Evolutionary conservation across 1,140 invertebrate genomes (phyloP).

Genomic region (Andricus grossulariae): DNA sequence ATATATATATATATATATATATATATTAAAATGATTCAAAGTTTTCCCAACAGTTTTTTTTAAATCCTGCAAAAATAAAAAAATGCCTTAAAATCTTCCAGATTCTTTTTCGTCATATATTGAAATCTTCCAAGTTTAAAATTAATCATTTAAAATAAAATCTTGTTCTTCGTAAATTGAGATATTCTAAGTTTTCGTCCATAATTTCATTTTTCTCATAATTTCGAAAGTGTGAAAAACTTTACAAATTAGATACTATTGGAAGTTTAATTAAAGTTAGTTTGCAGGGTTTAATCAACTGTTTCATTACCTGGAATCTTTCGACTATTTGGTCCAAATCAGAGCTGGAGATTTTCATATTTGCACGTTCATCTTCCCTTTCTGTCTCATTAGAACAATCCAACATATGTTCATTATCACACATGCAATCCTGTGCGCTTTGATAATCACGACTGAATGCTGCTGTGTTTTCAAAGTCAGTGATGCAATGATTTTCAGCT

Average conservation of each 20-base stretch:
- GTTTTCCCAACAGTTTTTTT: constrained; percentile 1
- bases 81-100: background rate
- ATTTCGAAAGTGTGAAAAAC: too few species aligned
- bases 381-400: constrained; percentile 82
- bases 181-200: too few species aligned
- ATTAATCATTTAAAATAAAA: too few species aligned
- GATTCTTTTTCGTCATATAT: too few species aligned
- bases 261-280: too few species aligned
- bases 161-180: too few species aligned
- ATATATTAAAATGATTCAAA: background rate
- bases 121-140: too few species aligned
- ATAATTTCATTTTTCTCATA: too few species aligned
- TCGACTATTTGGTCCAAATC: constrained; percentile 78
- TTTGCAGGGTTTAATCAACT: too few species aligned
- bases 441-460: constrained; percentile 97
- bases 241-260: too few species aligned
- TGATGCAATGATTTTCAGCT: constrained; percentile 92
- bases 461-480: constrained; percentile 96
- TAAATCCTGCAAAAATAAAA: constrained; percentile 10
- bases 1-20: too few species aligned
- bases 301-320: constrained; percentile 74
- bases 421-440: constrained; percentile 95
- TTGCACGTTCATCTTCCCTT: constrained; percentile 40
- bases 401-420: constrained; percentile 99
- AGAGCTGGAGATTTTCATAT: constrained; percentile 61